These are phyloP conservation scores for Leuciscus waleckii DNA, from an alignment of 2,797 vertebrate species.

Conservation along the genomic window DNA sequence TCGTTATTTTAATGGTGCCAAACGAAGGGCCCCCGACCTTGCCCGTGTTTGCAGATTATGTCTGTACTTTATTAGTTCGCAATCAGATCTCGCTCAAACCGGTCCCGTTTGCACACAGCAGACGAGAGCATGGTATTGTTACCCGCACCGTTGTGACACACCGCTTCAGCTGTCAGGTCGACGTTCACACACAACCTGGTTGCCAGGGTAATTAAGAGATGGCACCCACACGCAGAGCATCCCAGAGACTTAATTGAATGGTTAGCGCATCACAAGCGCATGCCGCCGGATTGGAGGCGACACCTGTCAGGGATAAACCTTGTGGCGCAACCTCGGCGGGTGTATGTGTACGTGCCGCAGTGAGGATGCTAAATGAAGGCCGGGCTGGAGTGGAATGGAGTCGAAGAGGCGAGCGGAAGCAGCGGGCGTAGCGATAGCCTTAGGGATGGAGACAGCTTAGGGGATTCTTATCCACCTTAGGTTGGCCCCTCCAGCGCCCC, in stretches of 20 bases:
- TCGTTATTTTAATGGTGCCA: conserved; percentile 81
- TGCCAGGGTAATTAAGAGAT: conserved; percentile 76
- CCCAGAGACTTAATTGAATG: conserved; percentile 75
- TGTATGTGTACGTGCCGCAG: conserved; percentile 69
- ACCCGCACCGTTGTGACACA: conserved; percentile 64
- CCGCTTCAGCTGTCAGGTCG: conserved; percentile 73
- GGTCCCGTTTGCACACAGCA: background rate
- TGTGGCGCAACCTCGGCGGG: conserved; percentile 62
- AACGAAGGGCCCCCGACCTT: conserved; percentile 71
- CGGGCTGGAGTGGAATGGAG: conserved; percentile 64
- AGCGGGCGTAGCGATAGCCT: conserved; percentile 71
- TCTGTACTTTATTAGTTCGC: conserved; percentile 60
- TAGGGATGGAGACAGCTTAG: conserved; percentile 61
- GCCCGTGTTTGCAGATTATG: conserved; percentile 63
- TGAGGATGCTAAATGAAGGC: conserved; percentile 73
- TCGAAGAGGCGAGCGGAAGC: conserved; percentile 64
- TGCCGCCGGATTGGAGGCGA: conserved; percentile 73
- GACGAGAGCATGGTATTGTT: background rate
- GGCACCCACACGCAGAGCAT: conserved; percentile 61
- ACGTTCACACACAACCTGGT: conserved; percentile 63
- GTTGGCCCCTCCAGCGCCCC: conserved; percentile 69
- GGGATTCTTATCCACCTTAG: conserved; percentile 72
- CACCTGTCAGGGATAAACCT: conserved; percentile 73
- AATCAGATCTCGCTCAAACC: conserved; percentile 34
- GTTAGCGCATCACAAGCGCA: conserved; percentile 74